Conservation (phyloP, 2,797 vertebrate genomes). For the Ptychobarbus kaznakovi region DNA sequence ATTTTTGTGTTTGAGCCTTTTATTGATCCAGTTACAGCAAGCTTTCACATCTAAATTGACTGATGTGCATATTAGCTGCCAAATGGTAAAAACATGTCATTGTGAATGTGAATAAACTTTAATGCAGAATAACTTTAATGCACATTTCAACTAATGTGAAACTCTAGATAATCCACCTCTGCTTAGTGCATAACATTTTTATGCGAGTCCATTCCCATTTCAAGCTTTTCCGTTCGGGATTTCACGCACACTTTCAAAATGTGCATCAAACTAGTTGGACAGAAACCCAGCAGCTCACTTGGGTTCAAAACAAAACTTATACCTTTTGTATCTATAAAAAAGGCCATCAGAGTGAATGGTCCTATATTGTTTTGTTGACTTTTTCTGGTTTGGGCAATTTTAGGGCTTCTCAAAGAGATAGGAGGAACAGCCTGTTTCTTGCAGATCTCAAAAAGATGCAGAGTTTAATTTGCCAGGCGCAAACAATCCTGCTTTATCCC, state of each 20-base stretch:
- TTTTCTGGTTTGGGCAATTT: not conserved
- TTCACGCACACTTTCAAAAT: not conserved
- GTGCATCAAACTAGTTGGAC: not conserved
- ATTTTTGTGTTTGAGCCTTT: not conserved
- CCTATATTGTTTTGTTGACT: not conserved
- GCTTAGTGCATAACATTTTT: not conserved
- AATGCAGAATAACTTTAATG: not conserved
- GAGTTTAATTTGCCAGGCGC: not conserved
- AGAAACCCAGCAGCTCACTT: not conserved
- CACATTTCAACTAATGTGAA: not conserved
- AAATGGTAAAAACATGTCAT: not conserved
- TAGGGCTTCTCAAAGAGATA: not conserved
- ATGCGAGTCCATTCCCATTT: not conserved
- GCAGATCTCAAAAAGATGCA: not conserved
- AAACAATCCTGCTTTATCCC: slow-evolving; percentile 3
- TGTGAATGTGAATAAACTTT: not conserved
- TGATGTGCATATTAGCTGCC: not conserved
- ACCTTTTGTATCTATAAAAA: slow-evolving; percentile 1
- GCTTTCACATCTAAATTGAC: not conserved
- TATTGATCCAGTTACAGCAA: not conserved
- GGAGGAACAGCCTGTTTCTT: not conserved
- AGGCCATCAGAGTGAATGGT: not conserved
- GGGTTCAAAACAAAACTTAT: not conserved
- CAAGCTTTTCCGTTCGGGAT: not conserved
- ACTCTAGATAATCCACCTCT: not conserved